Evolutionary conservation across 37 sponge, comb jelly and placozoan species (phyloP).

Genomic region (Hexactinellida sp.): DNA sequence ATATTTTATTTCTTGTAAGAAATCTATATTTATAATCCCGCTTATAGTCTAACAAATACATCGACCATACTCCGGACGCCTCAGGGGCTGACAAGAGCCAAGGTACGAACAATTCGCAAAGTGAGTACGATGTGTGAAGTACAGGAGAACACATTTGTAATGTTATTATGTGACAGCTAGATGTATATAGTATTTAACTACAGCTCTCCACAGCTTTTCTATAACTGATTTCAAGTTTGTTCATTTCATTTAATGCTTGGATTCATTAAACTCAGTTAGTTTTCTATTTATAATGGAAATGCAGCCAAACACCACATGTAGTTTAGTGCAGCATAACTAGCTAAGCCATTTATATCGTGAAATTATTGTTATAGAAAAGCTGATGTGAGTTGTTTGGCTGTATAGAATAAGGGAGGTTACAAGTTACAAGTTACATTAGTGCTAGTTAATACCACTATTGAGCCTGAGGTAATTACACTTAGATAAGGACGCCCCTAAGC

Average conservation of each 20-base stretch:
- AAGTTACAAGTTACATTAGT: no score
- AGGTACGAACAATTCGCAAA: not conserved
- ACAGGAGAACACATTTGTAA: not conserved
- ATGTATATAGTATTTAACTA: not conserved
- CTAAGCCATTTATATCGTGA: not conserved
- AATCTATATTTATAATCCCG: not conserved
- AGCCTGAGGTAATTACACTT: not conserved
- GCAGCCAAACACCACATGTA: not conserved
- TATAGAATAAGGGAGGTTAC: not conserved
- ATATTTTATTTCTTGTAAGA: no score
- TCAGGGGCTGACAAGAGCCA: not conserved
- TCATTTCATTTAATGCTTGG: not conserved
- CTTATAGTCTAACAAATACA: not conserved
- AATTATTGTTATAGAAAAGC: slow-evolving; percentile 16
- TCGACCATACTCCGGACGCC: not conserved
- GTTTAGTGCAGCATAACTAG: not conserved
- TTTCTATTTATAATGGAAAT: not conserved
- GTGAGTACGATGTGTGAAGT: slow-evolving; percentile 9
- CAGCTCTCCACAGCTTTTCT: not conserved
- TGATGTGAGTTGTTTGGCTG: slow-evolving; percentile 17
- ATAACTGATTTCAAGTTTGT: slow-evolving; percentile 3
- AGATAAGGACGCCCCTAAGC: not conserved
- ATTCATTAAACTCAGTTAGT: not conserved
- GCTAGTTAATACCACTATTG: no score
- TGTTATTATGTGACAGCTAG: not conserved